Evolutionary conservation across 2,113 vertebrate genomes (phyloP), one percentile per base, ranked within the genome.

Genomic region (Hassar affinis): DNA sequence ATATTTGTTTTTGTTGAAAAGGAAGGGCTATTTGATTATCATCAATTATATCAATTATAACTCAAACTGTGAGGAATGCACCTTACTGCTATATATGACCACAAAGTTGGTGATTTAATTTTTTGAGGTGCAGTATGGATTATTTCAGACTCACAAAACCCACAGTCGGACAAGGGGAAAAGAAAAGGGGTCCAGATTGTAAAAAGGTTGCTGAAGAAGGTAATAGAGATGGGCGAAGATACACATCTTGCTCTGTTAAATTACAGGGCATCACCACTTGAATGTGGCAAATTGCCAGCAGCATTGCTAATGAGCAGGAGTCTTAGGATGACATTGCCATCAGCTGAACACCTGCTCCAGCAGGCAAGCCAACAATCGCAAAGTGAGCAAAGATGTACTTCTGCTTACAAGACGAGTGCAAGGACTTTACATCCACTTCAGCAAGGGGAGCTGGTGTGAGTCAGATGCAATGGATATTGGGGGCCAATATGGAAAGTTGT

Each of bases 261-360:
- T 15, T 86, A 86, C 68, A 25, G 85, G 33, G 57, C 69, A 56
- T 79, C 68, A 49, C 78, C 69, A 57, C 25, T 80, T 30, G 85
- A 84, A 20, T 74, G 79, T 84, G 35, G 68, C 15, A 54, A 72
- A 33, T 82, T 74, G 59, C 80, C 51, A 22, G 86, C 42, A 7
- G 77, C 83, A 85, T 56, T 85, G 59, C 69, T 87, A 47, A 85
- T 83, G 81, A 82, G 77, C 10, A 18, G 61, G n/a, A 83, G 83
- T 38, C 45, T 85, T 4, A 30, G 80, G 7, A 82, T 68, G 25
- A 62, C 7, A 6, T 18, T 84, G 6, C 56, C 77, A 68, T 79
- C 66, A 33, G 68, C n/a, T 38, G 64, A 33, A 17, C 77, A 72
- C 75, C 76, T 61, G 38, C 68, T 27, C 52, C 62, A 20, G 69